Conservation (phyloP, 1,140 invertebrate genomes). For the Tetramorium alpestre region DNA sequence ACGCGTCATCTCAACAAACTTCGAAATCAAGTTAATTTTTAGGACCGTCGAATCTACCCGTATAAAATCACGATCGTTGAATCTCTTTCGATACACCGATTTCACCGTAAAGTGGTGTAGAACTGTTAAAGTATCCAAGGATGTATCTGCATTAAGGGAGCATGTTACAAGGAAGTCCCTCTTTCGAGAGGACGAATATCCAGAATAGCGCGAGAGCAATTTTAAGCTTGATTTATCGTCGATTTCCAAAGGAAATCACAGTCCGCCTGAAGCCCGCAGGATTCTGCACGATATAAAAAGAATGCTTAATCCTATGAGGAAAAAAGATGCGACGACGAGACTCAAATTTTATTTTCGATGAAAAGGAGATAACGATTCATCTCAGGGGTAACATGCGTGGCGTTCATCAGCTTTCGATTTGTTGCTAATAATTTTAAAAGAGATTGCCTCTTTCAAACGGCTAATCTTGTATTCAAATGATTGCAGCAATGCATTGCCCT, state of each 20-base stretch:
- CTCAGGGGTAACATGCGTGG: not conserved
- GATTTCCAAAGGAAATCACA: slow-evolving; percentile 40
- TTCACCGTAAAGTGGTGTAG: not conserved
- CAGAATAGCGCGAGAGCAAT: slow-evolving; percentile 34
- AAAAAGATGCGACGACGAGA: slow-evolving; percentile 26
- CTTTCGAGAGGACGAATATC: slow-evolving; percentile 20
- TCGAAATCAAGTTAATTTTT: not conserved
- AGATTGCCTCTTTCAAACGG: not conserved
- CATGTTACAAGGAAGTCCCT: not conserved
- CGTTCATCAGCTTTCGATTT: slow-evolving; percentile 46
- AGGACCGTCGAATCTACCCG: not conserved
- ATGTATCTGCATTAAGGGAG: not conserved
- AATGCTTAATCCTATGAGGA: slow-evolving; percentile 26
- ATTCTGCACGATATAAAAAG: slow-evolving; percentile 1
- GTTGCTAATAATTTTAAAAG: not conserved
- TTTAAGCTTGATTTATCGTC: slow-evolving; percentile 59
- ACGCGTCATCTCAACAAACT: not conserved
- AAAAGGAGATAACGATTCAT: slow-evolving; percentile 47
- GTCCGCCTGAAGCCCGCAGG: slow-evolving; percentile 12
- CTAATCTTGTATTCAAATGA: slow-evolving; percentile 16
- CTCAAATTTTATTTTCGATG: slow-evolving; percentile 45
- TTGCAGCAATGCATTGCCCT: not conserved
- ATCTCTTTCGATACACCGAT: not conserved
- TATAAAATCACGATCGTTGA: not conserved
- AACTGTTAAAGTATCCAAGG: not conserved